Evolutionary conservation across 1,140 invertebrate genomes (phyloP).

Genomic region (Macrotrachela quadricornifera): DNA sequence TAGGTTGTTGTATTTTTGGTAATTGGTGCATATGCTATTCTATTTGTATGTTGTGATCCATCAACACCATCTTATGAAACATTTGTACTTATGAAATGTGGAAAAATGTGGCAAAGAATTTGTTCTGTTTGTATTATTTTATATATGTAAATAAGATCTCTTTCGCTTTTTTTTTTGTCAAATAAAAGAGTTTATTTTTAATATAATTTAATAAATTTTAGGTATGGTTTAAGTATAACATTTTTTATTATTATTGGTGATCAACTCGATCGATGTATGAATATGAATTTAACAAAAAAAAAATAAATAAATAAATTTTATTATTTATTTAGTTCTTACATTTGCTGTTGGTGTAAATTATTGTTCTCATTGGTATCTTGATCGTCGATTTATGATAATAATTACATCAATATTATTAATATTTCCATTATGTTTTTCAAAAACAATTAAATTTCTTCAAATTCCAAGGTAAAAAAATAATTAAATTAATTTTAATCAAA

Average conservation of each 20-base stretch:
- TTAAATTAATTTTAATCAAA: constrained; percentile 3
- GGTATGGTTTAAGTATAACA: constrained; percentile 44
- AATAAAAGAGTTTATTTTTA: too few relatives aligned
- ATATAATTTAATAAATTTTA: too few relatives aligned
- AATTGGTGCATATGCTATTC: constrained; percentile 36
- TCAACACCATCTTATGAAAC: constrained; percentile 29
- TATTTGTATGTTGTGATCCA: constrained; percentile 41
- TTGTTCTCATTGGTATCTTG: constrained; percentile 40
- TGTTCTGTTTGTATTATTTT: constrained; percentile 37
- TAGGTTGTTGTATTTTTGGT: constrained; percentile 39
- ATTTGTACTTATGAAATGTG: constrained; percentile 37
- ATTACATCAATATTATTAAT: constrained; percentile 37
- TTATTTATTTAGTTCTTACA: too few relatives aligned
- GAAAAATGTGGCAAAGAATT: constrained; percentile 33
- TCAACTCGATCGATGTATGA: constrained; percentile 41
- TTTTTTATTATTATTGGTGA: constrained; percentile 48
- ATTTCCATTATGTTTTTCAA: constrained; percentile 45
- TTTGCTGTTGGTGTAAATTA: neutral
- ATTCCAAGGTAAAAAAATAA: constrained; percentile 34
- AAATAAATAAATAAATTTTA: too few relatives aligned
- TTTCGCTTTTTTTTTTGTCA: too few relatives aligned
- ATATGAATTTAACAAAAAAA: constrained; percentile 8
- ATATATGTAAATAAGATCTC: constrained; percentile 43
- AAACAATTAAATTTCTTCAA: constrained; percentile 43
- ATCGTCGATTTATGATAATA: constrained; percentile 38